Base-by-base conservation (phyloP, 2,888 invertebrate genomes). In the Trissolcus japonicus region DNA sequence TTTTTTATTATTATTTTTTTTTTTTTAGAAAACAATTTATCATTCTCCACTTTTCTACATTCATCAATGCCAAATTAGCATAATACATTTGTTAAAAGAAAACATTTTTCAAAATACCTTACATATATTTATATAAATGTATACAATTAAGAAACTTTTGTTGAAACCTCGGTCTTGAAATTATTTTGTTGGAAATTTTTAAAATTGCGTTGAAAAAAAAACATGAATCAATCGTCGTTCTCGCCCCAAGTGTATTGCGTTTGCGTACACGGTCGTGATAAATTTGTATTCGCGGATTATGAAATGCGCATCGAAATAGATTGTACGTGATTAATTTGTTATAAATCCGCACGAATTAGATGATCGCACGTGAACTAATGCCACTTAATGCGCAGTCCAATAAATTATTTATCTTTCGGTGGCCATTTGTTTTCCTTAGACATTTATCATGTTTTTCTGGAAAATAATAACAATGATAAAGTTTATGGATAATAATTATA, bases 221-320 rank as follows among this genome's bases (percentile, higher is more conserved):
- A 16, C 51, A 25, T 66, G 51, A 57, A 66, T 66, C 66, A 66
- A 48, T 21, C 43, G 56, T 57, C 14, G 57, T 40, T 16, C 48
- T 7, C 25, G 14, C 46, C 25, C 16, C 43, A 4, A 13, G n/a
- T 11, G 25, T 54, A 7, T 6, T 54, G 17, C 57, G 41, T 67
- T 57, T 57, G 46, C 54, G 19, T 19, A 19, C 40, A 43, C 46
- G 51, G 4, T 51, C 56, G 13, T 40, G 60, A 60, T 68, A 68
- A 68, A 61, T 61, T 71, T 71, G 71, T 55, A 59, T 65, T 21
- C 72, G 40, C 46, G 54, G 59, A 72, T 72, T 72, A 72, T 59
- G 72, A 72, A 72, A 65, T 48, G 53, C 59, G 72, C 16, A 40
- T 72, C 43, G 59, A 63, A 65, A 72, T 72, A 72, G 65, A 65